Evolutionary conservation across 2,888 invertebrate species (phyloP).

Genomic region (Rotaria macrura): DNA sequence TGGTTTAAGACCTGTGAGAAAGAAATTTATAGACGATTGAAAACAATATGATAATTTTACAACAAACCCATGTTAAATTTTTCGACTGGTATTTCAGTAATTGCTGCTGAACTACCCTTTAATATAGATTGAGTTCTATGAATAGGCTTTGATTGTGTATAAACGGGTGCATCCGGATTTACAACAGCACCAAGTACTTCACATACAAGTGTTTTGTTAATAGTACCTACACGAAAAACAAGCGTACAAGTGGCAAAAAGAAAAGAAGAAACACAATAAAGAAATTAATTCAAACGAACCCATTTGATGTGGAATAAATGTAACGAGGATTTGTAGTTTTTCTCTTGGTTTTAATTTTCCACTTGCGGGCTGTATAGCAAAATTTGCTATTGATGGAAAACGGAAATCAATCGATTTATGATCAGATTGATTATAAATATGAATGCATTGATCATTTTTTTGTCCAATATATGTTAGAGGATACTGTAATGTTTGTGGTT

Average conservation of each 20-base stretch:
- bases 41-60: background rate
- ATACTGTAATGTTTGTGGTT: constrained; percentile 43
- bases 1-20: constrained; percentile 45
- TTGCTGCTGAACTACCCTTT: constrained; percentile 42
- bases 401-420: constrained; percentile 43
- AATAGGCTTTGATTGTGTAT: constrained; percentile 42
- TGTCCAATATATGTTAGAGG: constrained; percentile 45
- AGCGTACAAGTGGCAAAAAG: too few species aligned
- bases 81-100: constrained; percentile 40
- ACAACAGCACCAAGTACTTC: constrained; percentile 46
- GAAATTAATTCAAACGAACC: constrained; percentile 37
- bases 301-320: constrained; percentile 48
- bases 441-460: constrained; percentile 43
- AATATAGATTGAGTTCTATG: constrained; percentile 42
- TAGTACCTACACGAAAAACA: constrained; percentile 40
- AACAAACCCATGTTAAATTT: constrained; percentile 45
- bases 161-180: constrained; percentile 43
- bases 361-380: constrained; percentile 42
- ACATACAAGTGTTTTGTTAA: constrained; percentile 43
- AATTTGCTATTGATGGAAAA: constrained; percentile 47
- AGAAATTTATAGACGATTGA: background rate
- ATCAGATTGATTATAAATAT: constrained; percentile 43
- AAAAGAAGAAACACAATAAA: background rate
- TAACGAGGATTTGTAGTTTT: constrained; percentile 44
- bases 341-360: constrained; percentile 44